Conservation (phyloP, 2,888 invertebrate species). For the Tipula helvola region DNA sequence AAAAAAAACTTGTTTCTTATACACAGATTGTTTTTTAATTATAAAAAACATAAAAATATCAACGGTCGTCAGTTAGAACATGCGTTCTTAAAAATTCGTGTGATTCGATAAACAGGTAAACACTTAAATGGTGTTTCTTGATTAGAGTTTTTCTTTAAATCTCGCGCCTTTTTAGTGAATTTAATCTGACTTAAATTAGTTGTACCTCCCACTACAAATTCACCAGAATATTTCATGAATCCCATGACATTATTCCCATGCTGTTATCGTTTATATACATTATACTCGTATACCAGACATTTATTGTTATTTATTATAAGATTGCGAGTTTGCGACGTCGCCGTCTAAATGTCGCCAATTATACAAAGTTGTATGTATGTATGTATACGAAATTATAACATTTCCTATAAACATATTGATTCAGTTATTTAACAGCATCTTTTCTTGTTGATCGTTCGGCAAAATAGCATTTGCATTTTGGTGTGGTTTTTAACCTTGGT, state of each 20-base stretch:
- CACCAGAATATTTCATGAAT: neutral
- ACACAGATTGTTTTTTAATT: neutral
- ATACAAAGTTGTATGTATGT: neutral
- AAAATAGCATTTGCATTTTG: neutral
- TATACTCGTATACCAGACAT: neutral
- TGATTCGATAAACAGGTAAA: neutral
- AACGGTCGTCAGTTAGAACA: neutral
- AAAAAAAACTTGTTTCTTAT: neutral
- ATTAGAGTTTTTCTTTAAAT: neutral
- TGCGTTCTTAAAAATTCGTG: neutral
- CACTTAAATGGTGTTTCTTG: neutral
- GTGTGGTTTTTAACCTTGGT: neutral
- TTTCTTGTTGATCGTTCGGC: neutral
- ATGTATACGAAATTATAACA: neutral
- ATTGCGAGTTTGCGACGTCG: neutral
- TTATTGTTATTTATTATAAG: neutral
- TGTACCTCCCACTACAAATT: neutral
- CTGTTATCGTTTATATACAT: neutral
- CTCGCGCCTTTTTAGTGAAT: neutral
- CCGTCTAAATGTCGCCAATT: neutral
- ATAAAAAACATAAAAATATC: neutral
- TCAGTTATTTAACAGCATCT: neutral
- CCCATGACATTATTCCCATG: neutral
- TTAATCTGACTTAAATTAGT: neutral
- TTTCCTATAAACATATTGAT: neutral